These are phyloP conservation scores for Drosophila melanosoma DNA, from an alignment of 2,888 invertebrate genomes.

Conservation along the genomic window DNA sequence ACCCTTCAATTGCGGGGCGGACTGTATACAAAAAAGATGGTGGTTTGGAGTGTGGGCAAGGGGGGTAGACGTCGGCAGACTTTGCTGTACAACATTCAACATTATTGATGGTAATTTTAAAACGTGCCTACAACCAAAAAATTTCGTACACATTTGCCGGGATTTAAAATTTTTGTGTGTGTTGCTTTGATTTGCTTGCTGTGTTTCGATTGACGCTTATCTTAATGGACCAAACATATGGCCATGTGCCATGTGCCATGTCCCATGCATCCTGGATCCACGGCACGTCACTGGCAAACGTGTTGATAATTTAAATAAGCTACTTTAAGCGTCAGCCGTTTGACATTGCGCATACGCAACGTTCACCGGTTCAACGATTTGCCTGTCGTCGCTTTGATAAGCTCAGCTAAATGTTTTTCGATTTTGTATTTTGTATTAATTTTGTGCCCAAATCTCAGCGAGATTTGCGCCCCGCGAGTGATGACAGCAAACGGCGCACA, in stretches of 20 bases:
- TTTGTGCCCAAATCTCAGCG: conserved; percentile 71
- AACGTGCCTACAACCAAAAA: conserved; percentile 76
- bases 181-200: conserved; percentile 59
- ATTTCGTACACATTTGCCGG: conserved; percentile 78
- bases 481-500: background rate
- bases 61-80: conserved; percentile 1
- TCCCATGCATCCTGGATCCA: background rate
- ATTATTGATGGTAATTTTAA: conserved; percentile 82
- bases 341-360: conserved; percentile 77
- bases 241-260: conserved; percentile 21
- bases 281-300: conserved; percentile 50
- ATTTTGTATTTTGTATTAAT: conserved; percentile 75
- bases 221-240: conserved; percentile 82
- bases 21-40: background rate
- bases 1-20: background rate
- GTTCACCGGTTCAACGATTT: conserved; percentile 54
- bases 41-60: background rate
- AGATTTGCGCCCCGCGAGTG: conserved; percentile 51
- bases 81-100: conserved; percentile 42
- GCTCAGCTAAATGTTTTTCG: conserved; percentile 77
- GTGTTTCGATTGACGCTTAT: conserved; percentile 77
- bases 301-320: conserved; percentile 82
- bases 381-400: conserved; percentile 71
- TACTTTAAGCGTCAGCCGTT: conserved; percentile 62
- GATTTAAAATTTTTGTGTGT: conserved; percentile 72